These are phyloP conservation scores for Ataeniobius toweri DNA, from an alignment of 2,797 vertebrate genomes.

Conservation along the genomic window DNA sequence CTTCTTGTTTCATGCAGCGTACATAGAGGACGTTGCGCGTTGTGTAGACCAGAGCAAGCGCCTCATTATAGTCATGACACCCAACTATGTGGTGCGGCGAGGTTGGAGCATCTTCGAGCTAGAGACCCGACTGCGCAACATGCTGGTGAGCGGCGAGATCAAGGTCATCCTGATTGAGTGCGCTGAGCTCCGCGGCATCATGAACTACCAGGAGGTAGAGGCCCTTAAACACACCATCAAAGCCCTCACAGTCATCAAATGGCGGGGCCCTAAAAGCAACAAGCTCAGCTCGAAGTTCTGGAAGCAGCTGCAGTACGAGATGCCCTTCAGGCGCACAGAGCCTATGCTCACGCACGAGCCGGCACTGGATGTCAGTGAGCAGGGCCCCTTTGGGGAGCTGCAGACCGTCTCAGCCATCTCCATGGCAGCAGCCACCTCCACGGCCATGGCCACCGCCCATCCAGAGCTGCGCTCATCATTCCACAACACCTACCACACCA, in stretches of 20 bases:
- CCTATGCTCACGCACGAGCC: constrained; percentile 92
- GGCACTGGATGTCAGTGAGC: constrained; percentile 96
- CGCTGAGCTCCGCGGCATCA: constrained; percentile 94
- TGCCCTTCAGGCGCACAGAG: constrained; percentile 98
- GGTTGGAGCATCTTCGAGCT: constrained; percentile 99
- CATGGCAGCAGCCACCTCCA: constrained; percentile 97
- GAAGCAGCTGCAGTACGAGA: constrained; percentile 99
- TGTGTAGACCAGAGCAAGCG: constrained; percentile 98
- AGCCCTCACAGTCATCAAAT: constrained; percentile 97
- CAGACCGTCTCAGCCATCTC: constrained; percentile 98
- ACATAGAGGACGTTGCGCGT: constrained; percentile 98
- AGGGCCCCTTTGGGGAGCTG: constrained; percentile 97
- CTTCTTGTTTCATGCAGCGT: constrained; percentile 75
- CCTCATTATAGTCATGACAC: constrained; percentile 98
- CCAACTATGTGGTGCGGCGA: constrained; percentile 95
- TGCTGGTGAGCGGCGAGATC: constrained; percentile 96
- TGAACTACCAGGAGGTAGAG: constrained; percentile 99
- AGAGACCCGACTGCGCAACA: constrained; percentile 96
- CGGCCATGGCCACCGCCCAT: constrained; percentile 95
- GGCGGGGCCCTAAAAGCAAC: constrained; percentile 96
- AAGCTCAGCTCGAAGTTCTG: constrained; percentile 98
- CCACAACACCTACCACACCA: constrained; percentile 97
- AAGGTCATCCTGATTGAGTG: constrained; percentile 99
- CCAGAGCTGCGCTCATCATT: constrained; percentile 96
- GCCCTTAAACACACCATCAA: constrained; percentile 98